phyloP scores from a whole-genome alignment of 2,797 vertebrate species.

The Potorous gilbertii region DNA sequence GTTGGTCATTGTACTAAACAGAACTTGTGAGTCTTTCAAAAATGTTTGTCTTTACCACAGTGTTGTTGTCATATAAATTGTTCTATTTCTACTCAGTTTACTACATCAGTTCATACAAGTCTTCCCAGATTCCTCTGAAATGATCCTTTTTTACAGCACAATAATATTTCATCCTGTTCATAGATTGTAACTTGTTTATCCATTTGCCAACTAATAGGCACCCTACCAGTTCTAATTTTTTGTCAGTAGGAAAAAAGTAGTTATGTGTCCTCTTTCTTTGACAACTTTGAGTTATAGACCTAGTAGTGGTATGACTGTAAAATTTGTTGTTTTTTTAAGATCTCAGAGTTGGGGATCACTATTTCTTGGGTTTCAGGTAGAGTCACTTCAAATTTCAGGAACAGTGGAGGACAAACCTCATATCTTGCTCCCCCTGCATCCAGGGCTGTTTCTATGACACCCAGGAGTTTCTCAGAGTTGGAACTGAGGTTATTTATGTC shows the following conservation, averaged over 20 bases:
- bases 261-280: neutral
- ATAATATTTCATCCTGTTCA: neutral
- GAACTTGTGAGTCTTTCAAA: neutral
- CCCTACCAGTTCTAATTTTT: neutral
- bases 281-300: neutral
- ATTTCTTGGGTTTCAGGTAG: neutral
- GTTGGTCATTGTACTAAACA: neutral
- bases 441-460: neutral
- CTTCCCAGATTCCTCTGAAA: neutral
- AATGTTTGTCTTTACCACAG: neutral
- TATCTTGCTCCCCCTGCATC: neutral
- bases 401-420: neutral
- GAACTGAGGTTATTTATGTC: neutral
- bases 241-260: neutral
- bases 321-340: neutral
- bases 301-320: neutral
- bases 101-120: neutral
- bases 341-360: neutral
- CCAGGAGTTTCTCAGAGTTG: neutral
- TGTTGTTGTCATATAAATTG: neutral
- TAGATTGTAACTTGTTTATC: neutral
- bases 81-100: neutral
- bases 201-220: neutral
- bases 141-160: neutral
- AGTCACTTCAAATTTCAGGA: neutral